Percentiles rank a stretch among this genome's conserved stretches.
These are phyloP conservation scores for Phyllotreta cruciferae DNA, from an alignment of 2,888 invertebrate genomes.

Conservation along the genomic window DNA sequence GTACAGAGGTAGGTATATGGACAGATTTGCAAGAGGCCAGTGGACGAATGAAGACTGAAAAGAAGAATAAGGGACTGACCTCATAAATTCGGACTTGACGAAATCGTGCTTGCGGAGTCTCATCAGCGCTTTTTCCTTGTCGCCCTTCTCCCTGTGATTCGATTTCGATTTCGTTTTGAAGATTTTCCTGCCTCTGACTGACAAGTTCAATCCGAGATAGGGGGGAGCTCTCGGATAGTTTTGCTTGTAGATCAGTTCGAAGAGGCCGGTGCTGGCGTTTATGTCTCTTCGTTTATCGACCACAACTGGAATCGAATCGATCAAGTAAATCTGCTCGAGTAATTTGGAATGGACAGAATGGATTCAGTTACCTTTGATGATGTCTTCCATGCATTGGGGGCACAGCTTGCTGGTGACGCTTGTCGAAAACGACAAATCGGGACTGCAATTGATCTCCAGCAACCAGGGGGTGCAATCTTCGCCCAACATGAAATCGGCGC, in stretches of 20 bases:
- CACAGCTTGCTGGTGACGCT: constrained; percentile 88
- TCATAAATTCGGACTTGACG: constrained; percentile 39
- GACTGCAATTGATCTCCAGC: constrained; percentile 94
- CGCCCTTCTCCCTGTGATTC: constrained; percentile 53
- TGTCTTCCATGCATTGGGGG: constrained; percentile 86
- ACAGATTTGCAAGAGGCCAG: too few species aligned
- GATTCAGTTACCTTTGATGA: constrained; percentile 79
- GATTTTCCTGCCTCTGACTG: constrained; percentile 72
- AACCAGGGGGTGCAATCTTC: constrained; percentile 90
- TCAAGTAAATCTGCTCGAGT: too few species aligned
- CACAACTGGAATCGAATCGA: constrained; percentile 68
- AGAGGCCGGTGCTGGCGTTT: constrained; percentile 80
- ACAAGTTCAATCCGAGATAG: constrained; percentile 76
- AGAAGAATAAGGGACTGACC: too few species aligned
- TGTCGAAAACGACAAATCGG: constrained; percentile 89
- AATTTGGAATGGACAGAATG: not conserved
- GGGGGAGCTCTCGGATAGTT: constrained; percentile 79
- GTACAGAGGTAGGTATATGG: too few species aligned
- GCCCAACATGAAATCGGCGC: constrained; percentile 94
- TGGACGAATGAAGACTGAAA: too few species aligned
- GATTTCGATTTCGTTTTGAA: constrained; percentile 57
- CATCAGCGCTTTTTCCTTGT: constrained; percentile 55
- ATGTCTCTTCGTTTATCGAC: constrained; percentile 75
- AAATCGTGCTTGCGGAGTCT: constrained; percentile 49
- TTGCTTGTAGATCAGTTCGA: constrained; percentile 82